Evolutionary conservation across 2,797 vertebrate genomes (phyloP).

Genomic region (Zonotrichia albicollis): DNA sequence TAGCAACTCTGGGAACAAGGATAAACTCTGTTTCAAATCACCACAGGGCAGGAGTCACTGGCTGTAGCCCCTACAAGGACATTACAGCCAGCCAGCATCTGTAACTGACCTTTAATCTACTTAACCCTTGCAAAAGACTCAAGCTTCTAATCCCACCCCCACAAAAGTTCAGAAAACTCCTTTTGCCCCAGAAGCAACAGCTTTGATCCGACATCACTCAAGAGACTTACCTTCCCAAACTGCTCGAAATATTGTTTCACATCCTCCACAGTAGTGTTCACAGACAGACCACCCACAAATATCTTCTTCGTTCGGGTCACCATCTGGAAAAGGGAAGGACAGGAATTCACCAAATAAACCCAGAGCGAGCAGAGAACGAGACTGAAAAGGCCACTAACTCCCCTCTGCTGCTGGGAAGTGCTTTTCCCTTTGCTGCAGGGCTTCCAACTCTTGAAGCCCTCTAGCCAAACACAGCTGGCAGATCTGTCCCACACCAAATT

Average conservation of each 20-base stretch:
- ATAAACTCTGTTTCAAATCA: slow-evolving; percentile 3
- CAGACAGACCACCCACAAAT: slow-evolving; percentile 96
- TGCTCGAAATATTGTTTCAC: slow-evolving; percentile 99
- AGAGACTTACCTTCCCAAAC: slow-evolving; percentile 92
- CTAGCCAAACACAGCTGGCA: background rate
- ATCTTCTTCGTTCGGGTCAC: slow-evolving; percentile 99
- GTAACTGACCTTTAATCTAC: slow-evolving; percentile 13
- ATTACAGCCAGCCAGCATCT: background rate
- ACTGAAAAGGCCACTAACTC: background rate
- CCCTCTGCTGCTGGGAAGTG: rapidly evolving
- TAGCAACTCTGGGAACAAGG: background rate
- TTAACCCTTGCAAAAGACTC: background rate
- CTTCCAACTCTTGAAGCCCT: background rate
- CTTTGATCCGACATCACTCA: slow-evolving; percentile 5
- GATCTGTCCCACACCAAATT: background rate
- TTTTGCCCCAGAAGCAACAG: slow-evolving; percentile 8
- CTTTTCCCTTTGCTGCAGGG: background rate
- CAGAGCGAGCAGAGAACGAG: background rate
- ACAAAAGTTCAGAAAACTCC: slow-evolving; percentile 26
- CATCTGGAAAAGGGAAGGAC: slow-evolving; percentile 83
- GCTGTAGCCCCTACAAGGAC: background rate
- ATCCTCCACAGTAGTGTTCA: slow-evolving; percentile 97
- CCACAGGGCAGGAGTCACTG: background rate
- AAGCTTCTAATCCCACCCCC: background rate
- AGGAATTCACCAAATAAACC: slow-evolving; percentile 64